Evolutionary conservation across 2,797 vertebrate genomes (phyloP).

Genomic region (Orientallactaga sibirica): DNA sequence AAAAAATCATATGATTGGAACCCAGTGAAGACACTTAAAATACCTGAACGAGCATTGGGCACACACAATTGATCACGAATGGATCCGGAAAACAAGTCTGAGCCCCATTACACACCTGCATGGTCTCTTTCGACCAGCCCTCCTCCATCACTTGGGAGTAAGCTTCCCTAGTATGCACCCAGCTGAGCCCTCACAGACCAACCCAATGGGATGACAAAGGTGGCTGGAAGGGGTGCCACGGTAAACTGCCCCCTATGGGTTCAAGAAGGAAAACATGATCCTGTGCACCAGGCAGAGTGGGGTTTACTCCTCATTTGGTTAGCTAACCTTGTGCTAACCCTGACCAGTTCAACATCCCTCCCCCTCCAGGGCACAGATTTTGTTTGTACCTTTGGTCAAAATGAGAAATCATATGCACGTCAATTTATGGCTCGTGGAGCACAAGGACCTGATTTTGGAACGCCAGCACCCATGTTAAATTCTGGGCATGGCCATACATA

Average conservation of each 20-base stretch:
- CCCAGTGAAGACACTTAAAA: slow-evolving; percentile 58
- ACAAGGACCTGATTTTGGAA: too few relatives aligned
- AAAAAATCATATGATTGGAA: slow-evolving; percentile 67
- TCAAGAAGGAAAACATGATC: neutral
- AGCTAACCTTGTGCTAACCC: neutral
- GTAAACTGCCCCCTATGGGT: neutral
- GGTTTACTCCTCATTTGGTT: neutral
- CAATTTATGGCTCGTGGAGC: too few relatives aligned
- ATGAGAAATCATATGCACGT: neutral
- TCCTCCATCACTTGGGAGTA: neutral
- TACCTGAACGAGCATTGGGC: slow-evolving; percentile 8
- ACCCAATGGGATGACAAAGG: neutral
- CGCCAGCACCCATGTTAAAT: neutral
- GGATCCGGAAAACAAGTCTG: slow-evolving; percentile 33
- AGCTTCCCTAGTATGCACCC: neutral
- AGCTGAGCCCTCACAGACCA: neutral
- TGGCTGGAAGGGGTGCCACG: slow-evolving; percentile 11
- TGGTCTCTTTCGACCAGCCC: neutral
- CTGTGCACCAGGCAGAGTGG: neutral
- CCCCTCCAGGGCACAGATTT: neutral
- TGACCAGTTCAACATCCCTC: neutral
- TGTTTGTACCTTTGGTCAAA: neutral
- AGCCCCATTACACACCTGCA: slow-evolving; percentile 43
- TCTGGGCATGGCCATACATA: too few relatives aligned
- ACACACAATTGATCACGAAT: slow-evolving; percentile 37